Evolutionary conservation across 2,113 vertebrate species (phyloP).

Genomic region (Muntiacus reevesi): DNA sequence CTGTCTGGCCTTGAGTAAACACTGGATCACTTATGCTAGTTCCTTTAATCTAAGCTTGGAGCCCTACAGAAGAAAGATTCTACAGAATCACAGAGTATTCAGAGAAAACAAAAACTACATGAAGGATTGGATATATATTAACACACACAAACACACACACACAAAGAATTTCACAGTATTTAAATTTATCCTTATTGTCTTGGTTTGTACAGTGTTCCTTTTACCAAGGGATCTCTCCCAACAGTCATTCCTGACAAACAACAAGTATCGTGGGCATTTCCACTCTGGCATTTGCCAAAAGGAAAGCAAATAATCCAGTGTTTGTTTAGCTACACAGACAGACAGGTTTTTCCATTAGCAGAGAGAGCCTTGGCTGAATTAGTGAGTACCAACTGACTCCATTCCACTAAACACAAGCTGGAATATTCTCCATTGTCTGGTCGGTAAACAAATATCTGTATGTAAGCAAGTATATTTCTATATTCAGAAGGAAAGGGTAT

Average conservation of each 20-base stretch:
- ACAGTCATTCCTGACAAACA: slow-evolving; percentile 68
- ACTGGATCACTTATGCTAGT: background rate
- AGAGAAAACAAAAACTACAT: background rate
- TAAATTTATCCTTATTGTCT: slow-evolving; percentile 21
- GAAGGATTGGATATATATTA: background rate
- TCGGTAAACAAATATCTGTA: slow-evolving; percentile 79
- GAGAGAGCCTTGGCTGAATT: slow-evolving; percentile 73
- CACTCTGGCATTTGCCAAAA: slow-evolving; percentile 66
- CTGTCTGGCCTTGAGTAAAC: background rate
- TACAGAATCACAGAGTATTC: background rate
- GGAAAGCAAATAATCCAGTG: slow-evolving; percentile 64
- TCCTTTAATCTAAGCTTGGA: background rate
- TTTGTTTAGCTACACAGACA: slow-evolving; percentile 69
- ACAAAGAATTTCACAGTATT: background rate
- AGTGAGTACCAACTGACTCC: slow-evolving; percentile 70
- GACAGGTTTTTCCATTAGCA: slow-evolving; percentile 73
- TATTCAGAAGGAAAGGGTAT: slow-evolving; percentile 74
- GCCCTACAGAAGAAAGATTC: background rate
- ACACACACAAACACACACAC: background rate
- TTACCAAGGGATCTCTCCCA: background rate
- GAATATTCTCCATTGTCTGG: slow-evolving; percentile 73
- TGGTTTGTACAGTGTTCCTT: background rate
- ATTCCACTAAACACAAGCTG: slow-evolving; percentile 76
- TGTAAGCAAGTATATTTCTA: slow-evolving; percentile 74
- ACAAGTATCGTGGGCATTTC: slow-evolving; percentile 70